These are phyloP conservation scores for Prionace glauca DNA, from an alignment of 2,797 vertebrate genomes.

Conservation along the genomic window DNA sequence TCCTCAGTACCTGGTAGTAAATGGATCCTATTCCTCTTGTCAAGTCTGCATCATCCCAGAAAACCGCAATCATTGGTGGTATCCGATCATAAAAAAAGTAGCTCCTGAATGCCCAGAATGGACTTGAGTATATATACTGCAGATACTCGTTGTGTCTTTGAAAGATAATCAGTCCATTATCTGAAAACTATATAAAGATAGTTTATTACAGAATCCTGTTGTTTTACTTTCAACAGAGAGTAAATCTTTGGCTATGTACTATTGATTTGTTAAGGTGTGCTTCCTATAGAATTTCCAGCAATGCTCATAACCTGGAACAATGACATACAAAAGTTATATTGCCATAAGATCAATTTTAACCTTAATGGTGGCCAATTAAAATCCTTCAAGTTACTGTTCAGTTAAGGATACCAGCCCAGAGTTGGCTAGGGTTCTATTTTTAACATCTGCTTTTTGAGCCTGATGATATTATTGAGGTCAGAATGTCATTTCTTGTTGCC, in stretches of 20 bases:
- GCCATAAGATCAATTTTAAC: background rate
- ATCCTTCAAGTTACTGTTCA: background rate
- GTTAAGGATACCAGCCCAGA: background rate
- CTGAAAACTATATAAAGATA: constrained; percentile 42
- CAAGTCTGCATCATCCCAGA: constrained; percentile 40
- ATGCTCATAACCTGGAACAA: background rate
- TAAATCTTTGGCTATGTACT: background rate
- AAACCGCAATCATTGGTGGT: constrained; percentile 37
- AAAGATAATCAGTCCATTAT: constrained; percentile 43
- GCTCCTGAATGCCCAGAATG: constrained; percentile 45
- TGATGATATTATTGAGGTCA: background rate
- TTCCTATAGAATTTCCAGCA: background rate
- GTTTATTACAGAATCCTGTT: background rate
- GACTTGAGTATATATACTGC: constrained; percentile 37
- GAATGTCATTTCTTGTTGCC: background rate
- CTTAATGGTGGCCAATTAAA: background rate
- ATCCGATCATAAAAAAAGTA: background rate
- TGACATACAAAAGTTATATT: background rate
- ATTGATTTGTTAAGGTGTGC: background rate
- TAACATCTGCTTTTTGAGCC: background rate
- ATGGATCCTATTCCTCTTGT: constrained; percentile 34
- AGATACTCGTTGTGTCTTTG: constrained; percentile 26
- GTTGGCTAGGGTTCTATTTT: background rate
- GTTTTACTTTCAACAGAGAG: background rate
- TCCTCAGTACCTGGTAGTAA: constrained; percentile 37